Percentiles rank a stretch among this genome's conserved stretches.
phyloP scores from a whole-genome alignment of 2,888 invertebrate genomes.

The Gymnocheta viridis region DNA sequence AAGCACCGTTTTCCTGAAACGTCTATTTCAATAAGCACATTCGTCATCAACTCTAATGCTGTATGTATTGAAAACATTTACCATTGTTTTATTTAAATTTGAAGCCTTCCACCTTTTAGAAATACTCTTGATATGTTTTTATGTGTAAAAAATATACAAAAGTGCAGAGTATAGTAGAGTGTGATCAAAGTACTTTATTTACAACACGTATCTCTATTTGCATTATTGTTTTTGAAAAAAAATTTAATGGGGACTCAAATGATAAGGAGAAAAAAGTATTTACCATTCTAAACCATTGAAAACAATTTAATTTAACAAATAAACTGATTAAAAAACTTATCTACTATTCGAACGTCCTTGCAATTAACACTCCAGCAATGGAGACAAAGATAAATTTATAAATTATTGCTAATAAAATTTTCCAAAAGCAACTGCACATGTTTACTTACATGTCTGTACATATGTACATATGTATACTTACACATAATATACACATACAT shows the following conservation, averaged over 20 bases:
- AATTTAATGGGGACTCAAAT: constrained; percentile 36
- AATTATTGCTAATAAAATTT: not conserved
- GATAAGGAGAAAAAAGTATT: constrained; percentile 46
- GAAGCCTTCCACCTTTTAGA: not conserved
- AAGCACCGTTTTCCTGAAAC: no score
- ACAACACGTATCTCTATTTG: not conserved
- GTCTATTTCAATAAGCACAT: no score
- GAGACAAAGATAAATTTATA: constrained; percentile 30
- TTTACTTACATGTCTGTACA: not conserved
- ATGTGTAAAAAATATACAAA: not conserved
- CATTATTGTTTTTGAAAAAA: not conserved
- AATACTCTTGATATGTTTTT: not conserved
- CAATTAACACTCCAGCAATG: constrained; percentile 16
- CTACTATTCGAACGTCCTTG: constrained; percentile 46
- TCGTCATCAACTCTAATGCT: no score
- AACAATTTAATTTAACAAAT: constrained; percentile 11
- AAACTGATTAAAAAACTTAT: constrained; percentile 8
- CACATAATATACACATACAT: not conserved
- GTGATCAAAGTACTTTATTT: constrained; percentile 3
- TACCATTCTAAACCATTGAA: constrained; percentile 11
- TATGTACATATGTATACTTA: not conserved
- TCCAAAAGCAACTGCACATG: not conserved
- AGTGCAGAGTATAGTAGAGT: not conserved
- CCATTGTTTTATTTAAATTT: not conserved
- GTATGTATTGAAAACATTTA: no score